Evolutionary conservation across 37 sponge, comb jelly and placozoan genomes (phyloP).

Genomic region (Hormiphora californensis): DNA sequence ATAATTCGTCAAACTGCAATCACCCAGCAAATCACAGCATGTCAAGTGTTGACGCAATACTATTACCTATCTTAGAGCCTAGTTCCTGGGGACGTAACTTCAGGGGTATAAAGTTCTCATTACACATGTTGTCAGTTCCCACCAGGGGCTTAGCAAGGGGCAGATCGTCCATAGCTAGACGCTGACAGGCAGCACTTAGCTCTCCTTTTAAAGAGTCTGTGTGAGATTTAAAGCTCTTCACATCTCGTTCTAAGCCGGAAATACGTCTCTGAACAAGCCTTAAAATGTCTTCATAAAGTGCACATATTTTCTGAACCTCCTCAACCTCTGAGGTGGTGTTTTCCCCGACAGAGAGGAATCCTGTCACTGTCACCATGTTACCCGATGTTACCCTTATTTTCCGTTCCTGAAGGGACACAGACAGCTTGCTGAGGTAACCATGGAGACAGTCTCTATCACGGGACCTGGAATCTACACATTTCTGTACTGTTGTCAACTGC

Average conservation of each 20-base stretch:
- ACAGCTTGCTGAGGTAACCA: conserved; percentile 4
- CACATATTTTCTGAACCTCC: conserved; percentile 54
- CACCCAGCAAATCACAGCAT: no score
- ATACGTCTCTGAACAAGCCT: neutral
- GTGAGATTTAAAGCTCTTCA: conserved; percentile 5
- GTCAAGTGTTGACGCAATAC: no score
- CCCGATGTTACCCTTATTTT: conserved; percentile 23
- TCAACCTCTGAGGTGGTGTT: neutral
- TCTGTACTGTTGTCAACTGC: neutral
- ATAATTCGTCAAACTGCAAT: no score
- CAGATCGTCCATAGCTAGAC: neutral
- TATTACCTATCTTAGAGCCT: no score
- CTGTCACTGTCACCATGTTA: neutral
- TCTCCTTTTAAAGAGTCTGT: neutral
- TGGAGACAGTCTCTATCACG: neutral
- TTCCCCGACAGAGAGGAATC: neutral
- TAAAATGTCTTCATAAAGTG: conserved; percentile 22
- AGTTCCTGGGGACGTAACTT: no score
- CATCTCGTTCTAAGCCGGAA: neutral
- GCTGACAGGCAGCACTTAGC: neutral
- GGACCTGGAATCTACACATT: neutral
- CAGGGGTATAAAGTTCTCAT: neutral
- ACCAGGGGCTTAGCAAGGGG: conserved; percentile 14
- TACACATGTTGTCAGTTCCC: neutral
- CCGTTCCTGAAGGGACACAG: conserved; percentile 24